Base-by-base conservation (phyloP, 2,888 invertebrate species). In the Drosophila demipolita region DNA sequence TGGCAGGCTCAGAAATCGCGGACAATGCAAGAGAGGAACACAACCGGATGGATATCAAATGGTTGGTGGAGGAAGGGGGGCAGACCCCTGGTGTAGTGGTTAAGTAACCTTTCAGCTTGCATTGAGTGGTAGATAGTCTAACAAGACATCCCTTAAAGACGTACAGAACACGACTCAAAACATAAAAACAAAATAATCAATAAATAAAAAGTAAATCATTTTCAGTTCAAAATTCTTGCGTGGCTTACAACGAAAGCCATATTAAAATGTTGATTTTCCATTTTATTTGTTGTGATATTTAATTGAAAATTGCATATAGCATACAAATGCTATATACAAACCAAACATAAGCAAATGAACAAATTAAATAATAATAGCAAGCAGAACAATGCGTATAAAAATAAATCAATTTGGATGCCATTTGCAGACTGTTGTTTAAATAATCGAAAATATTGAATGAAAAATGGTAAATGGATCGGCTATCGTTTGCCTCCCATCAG, bases 41-140 rank as follows among this genome's bases (percentile, higher is more conserved):
- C 42, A 42, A 42, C 1, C 20, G 20, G 20, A 11, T 20, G 23
- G 20, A 9, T 1, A 26, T 11, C 11, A 35, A 26, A 26, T 29
- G 42, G 33, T 12, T 12, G 20, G 6, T 1, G 33, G 12, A 2
- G 17, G 33, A 23, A 23, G 12, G n/a, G 17, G 2, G 20, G 15
- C n/a, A n/a, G 36, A 23, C 23, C 23, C 23, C 2, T 26, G 26
- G 26, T 26, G 26, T 26, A 26, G 3, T 26, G 26, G 26, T 26
- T 26, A 26, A 26, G 29, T 75, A 76, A 77, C 80, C 76, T 80
- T 80, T 77, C 62, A 76, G 72, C 65, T 23, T 62, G 45, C 35
- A 60, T 54, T 76, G 72, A 80, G 59, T 77, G 80, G 80, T 77
- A 80, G 80, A 71, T 80, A 76, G 63, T 80, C 66, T 76, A 57